Base-by-base conservation (phyloP, 1,140 invertebrate genomes). In the Calliopsis andreniformis region DNA sequence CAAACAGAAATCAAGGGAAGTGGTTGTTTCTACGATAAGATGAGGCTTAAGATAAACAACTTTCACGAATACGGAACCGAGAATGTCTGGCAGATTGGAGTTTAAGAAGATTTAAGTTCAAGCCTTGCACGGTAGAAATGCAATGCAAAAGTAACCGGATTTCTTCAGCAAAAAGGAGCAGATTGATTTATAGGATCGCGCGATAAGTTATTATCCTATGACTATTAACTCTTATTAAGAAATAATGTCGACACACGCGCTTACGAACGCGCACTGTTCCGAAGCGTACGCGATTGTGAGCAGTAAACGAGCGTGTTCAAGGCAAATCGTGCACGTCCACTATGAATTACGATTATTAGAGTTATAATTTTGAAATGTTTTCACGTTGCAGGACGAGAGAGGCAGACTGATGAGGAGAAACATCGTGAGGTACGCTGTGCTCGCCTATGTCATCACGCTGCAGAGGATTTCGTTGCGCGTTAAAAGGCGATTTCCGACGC, bases 361-460 rank as follows among this genome's bases (percentile, higher is more conserved):
- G 7, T 18, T 25, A 76, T 76, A 76, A 75, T 67, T 56, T 67
- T 47, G 30, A 47, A 67, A 75, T 45, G 30, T 76, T 79, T 62
- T 58, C 78, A 51, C 84, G 70, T 93, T 94, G 45, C 92, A 97
- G 96, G 96, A 97, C 86, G 96, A 97, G 91, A 95, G 96, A 70
- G 96, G 96, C 76, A 94, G 96, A 76, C 92, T 97, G 79, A 97
- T 97, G 96, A 93, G 97, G 78, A 93, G 97, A 83, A 98, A 98
- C 83, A 97, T 99, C 76, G 97, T 98, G 78, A 94, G 98, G 59
- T 98, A 98, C 85, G 95, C 97, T 72, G 96, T 98, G 82, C 93
- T 98, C 78, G 95, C 96, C 10, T 97, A 97, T 90, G 96, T 97
- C 58, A 97, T 97, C 78, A 97, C 96, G 0, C 91, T 97, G 59